Percentiles rank a stretch among this genome's conserved stretches.
These are phyloP conservation scores for Nipponacmea schrenckii DNA, from an alignment of 2,888 invertebrate genomes.

Conservation along the genomic window DNA sequence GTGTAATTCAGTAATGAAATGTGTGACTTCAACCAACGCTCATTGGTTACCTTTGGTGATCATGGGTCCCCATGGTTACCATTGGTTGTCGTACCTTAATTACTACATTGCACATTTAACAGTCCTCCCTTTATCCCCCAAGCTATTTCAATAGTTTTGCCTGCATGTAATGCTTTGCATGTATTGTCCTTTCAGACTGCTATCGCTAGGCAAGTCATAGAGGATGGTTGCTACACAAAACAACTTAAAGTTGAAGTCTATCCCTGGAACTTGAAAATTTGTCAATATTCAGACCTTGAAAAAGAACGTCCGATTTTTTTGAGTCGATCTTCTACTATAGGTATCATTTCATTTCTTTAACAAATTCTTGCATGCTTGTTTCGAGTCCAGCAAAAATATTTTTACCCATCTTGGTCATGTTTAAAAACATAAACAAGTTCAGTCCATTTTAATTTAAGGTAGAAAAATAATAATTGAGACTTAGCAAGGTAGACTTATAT, in stretches of 20 bases:
- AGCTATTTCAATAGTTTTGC: not conserved
- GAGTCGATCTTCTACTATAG: constrained; percentile 67
- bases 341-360: constrained; percentile 35
- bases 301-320: constrained; percentile 52
- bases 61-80: no score
- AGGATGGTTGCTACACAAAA: constrained; percentile 66
- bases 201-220: constrained; percentile 67
- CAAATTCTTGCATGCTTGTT: no score
- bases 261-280: constrained; percentile 67
- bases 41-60: no score
- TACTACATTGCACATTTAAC: no score
- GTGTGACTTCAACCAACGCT: no score
- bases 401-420: not conserved
- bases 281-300: constrained; percentile 64
- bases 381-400: not conserved
- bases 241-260: constrained; percentile 69
- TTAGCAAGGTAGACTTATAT: no score
- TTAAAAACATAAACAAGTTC: not conserved
- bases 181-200: constrained; percentile 50
- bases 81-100: no score
- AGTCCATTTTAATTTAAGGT: no score
- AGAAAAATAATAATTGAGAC: no score
- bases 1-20: no score
- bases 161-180: constrained; percentile 16
- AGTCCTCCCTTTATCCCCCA: no score